Base-by-base conservation (phyloP, 2,797 vertebrate genomes). In the Discoglossus pictus region DNA sequence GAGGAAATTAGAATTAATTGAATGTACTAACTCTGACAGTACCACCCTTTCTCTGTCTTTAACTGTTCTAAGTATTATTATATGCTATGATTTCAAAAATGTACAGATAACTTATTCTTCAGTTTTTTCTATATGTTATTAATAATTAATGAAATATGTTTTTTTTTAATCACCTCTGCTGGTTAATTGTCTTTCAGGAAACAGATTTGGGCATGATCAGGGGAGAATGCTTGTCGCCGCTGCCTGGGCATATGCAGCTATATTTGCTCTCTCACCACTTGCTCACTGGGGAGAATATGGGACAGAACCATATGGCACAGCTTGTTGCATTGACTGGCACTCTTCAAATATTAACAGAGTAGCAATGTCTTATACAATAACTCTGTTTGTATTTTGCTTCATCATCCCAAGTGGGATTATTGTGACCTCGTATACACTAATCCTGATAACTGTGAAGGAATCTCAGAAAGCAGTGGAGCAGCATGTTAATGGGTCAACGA, bases 281-380 rank as follows among this genome's bases (percentile, higher is more conserved):
- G 80, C 60, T 62, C 84, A 89, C 75, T 91, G 90, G 89, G 90
- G 90, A 15, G 80, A 86, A 58, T 93, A 90, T 0, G 89, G 89
- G 38, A 84, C 80, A 0, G 89, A 92, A 60, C 91, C 91, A 21
- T 92, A 92, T 0, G 92, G 91, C 23, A 93, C 90, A 1, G 90
- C 90, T 72, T 92, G 91, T 73, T 93, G 90, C 74, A 90, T 92
- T 31, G 87, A 92, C 80, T 91, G 90, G 89, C 74, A 1, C 40
- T 76, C 73, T 31, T 91, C 89, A 73, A 93, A 85, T 43, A 43
- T 73, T 39, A 79, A 82, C 1, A 21, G 62, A 1, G 46, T 73
- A 0, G 86, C 86, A 2, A 87, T 82, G 60, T 90, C 88, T 42
- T 93, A 86, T 73, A 88, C 80, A 0, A 38, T 82, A 66, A 87